Percentiles rank a stretch among this genome's conserved stretches.
phyloP scores from a whole-genome alignment of 1,140 invertebrate species.

The Trichonephila clavata region DNA sequence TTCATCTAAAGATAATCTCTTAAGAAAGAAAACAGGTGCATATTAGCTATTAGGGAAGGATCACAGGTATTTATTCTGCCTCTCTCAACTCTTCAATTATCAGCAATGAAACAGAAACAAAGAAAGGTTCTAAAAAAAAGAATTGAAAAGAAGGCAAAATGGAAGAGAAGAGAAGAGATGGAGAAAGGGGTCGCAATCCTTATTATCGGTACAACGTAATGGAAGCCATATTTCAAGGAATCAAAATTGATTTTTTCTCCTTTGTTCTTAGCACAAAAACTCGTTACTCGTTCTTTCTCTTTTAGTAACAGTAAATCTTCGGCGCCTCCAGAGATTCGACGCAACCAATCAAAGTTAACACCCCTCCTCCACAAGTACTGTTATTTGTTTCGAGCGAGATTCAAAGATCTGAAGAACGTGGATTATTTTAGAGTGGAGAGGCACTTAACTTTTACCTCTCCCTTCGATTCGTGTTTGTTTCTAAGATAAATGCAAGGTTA shows the following conservation, averaged over 20 bases:
- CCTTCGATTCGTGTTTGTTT: background rate
- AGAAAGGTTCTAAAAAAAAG: background rate
- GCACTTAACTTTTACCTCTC: background rate
- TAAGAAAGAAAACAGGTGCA: background rate
- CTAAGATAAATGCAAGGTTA: background rate
- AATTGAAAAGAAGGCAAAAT: background rate
- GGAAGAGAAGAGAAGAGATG: background rate
- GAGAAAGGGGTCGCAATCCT: slow-evolving; percentile 33
- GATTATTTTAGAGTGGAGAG: slow-evolving; percentile 12
- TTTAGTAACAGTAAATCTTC: slow-evolving; percentile 60
- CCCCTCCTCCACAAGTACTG: background rate
- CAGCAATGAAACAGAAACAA: slow-evolving; percentile 19
- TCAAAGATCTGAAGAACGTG: slow-evolving; percentile 15
- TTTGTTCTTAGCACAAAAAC: slow-evolving; percentile 63
- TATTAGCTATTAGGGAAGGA: slow-evolving; percentile 18
- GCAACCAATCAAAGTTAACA: slow-evolving; percentile 64
- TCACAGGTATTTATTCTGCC: slow-evolving; percentile 30
- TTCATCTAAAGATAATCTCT: background rate
- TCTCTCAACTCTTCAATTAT: background rate
- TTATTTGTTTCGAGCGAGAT: slow-evolving; percentile 30
- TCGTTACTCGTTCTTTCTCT: slow-evolving; percentile 52
- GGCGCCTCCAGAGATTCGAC: slow-evolving; percentile 30
- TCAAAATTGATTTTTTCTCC: slow-evolving; percentile 66
- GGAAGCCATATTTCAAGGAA: slow-evolving; percentile 69
- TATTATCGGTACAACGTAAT: slow-evolving; percentile 65